These are phyloP conservation scores for Ditula angustiorana DNA, from an alignment of 2,888 invertebrate species.

Conservation along the genomic window DNA sequence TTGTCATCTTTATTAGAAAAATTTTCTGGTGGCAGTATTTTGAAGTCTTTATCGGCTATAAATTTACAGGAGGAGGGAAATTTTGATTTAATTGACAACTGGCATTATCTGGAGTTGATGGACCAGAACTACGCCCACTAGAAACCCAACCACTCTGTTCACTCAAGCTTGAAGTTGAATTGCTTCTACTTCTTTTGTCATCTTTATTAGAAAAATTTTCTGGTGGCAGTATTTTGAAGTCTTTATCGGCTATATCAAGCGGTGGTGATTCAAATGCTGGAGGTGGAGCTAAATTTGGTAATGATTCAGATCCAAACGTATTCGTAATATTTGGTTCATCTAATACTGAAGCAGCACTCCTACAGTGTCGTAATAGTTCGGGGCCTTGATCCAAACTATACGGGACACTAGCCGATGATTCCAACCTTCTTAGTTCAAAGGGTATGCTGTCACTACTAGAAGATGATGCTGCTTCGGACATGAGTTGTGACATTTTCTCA, in stretches of 20 bases:
- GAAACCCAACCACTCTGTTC: slow-evolving; percentile 96
- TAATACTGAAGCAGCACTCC: slow-evolving; percentile 84
- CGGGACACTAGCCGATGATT: slow-evolving; percentile 88
- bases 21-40: slow-evolving; percentile 80
- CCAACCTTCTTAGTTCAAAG: slow-evolving; percentile 78
- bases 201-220: slow-evolving; percentile 80
- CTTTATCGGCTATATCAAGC: slow-evolving; percentile 79
- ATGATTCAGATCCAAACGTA: slow-evolving; percentile 88
- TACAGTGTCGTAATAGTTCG: slow-evolving; percentile 81
- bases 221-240: slow-evolving; percentile 81
- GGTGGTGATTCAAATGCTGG: slow-evolving; percentile 86
- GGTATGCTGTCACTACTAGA: slow-evolving; percentile 86
- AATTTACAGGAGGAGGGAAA: no score
- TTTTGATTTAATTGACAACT: slow-evolving; percentile 83
- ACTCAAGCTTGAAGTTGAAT: slow-evolving; percentile 89
- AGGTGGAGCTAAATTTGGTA: slow-evolving; percentile 89
- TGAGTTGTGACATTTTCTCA: slow-evolving; percentile 82
- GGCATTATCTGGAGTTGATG: slow-evolving; percentile 86
- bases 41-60: slow-evolving; percentile 80
- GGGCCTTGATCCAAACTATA: slow-evolving; percentile 85
- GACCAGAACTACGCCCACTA: slow-evolving; percentile 88
- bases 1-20: slow-evolving; percentile 78
- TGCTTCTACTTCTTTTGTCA: slow-evolving; percentile 74
- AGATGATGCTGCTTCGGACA: slow-evolving; percentile 85
- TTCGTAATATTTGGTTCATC: slow-evolving; percentile 84